These are phyloP conservation scores for Sussaba pulchella DNA, from an alignment of 2,888 invertebrate genomes.

Conservation along the genomic window DNA sequence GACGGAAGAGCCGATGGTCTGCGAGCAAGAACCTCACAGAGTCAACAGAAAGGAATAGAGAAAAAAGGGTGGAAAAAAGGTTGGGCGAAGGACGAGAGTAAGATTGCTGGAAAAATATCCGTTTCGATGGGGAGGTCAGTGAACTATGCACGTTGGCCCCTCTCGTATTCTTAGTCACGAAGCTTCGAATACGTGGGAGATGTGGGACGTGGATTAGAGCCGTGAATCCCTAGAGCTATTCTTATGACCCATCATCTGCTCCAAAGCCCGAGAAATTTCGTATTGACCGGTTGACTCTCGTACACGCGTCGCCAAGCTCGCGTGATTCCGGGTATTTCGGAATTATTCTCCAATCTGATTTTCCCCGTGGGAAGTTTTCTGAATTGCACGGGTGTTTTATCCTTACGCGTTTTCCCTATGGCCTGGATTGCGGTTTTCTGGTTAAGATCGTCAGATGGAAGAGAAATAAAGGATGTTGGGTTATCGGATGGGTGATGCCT, in stretches of 20 bases:
- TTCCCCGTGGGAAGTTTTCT: background rate
- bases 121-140: conserved; percentile 23
- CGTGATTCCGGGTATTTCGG: conserved; percentile 10
- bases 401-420: conserved; percentile 10
- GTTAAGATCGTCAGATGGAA: conserved; percentile 37
- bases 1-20: conserved; percentile 58
- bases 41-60: conserved; percentile 46
- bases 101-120: conserved; percentile 34
- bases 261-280: background rate
- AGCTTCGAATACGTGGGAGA: conserved; percentile 22
- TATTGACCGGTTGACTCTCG: conserved; percentile 16
- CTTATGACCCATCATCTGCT: background rate
- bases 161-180: conserved; percentile 35
- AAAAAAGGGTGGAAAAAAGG: conserved; percentile 31
- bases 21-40: conserved; percentile 59
- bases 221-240: conserved; percentile 29
- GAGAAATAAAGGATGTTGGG: conserved; percentile 30
- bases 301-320: conserved; percentile 1
- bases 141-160: conserved; percentile 45
- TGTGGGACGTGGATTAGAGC: conserved; percentile 27
- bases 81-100: conserved; percentile 7
- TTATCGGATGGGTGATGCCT: conserved; percentile 37
- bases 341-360: background rate
- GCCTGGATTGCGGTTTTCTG: conserved; percentile 2
- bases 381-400: conserved; percentile 8